Evolutionary conservation across 2,888 invertebrate species (phyloP), one percentile per base, ranked within the genome.

Genomic region (Eutolmus rufibarbis): DNA sequence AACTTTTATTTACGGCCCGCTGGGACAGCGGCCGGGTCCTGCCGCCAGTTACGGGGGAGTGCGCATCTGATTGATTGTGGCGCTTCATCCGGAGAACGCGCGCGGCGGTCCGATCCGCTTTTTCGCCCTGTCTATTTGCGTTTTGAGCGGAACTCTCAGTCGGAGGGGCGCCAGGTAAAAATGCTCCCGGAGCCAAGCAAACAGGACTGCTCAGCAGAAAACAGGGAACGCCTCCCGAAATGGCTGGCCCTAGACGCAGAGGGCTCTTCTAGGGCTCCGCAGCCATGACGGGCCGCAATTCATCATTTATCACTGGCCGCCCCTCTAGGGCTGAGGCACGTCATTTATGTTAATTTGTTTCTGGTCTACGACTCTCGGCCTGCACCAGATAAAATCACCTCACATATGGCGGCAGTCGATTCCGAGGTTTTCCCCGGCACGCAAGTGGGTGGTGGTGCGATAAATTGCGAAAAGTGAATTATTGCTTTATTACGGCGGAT

Each of bases 261-360:
- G 51, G 31, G 28, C 56, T 56, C 34, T 82, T 34, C 34, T 82
- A 40, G 82, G 14, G 56, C 57, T 57, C 34, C 57, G 56, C 57
- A 37, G 37, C 31, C 82, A 57, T 82, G 82, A 82, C 56, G 66
- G 57, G 57, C 34, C 57, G 37, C 82, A 82, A 57, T 57, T 57
- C 34, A 82, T 82, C 82, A 82, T 82, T 82, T 57, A 82, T 82
- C 82, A 82, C 23, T 19, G 28, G 82, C 66, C 82, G 66, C 82
- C 66, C 66, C 82, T 82, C 28, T 81, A n/a, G 31, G 51, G 81
- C 56, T 81, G 51, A 51, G 19, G 56, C 56, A 81, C 57, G 82
- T 82, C 81, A 57, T 82, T 82, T 82, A 82, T 82, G 82, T 82
- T 82, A 82, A 82, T 82, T 82, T 57, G 56, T 66, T 57, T 57